Evolutionary conservation across 2,113 vertebrate genomes (phyloP).

Genomic region (Microcebus jonahi): DNA sequence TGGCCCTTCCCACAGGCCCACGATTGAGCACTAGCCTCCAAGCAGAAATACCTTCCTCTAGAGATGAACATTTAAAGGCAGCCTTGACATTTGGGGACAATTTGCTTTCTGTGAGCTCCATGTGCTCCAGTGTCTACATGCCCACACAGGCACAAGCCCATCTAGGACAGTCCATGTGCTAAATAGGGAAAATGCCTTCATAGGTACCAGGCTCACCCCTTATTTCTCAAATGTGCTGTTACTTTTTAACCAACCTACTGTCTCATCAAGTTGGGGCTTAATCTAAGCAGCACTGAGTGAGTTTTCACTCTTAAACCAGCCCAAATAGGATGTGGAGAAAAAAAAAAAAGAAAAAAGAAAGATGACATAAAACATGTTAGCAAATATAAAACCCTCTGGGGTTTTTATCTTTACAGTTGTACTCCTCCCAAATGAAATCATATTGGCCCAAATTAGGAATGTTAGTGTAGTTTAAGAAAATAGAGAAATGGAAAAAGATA

Average conservation of each 20-base stretch:
- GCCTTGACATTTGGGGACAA: neutral
- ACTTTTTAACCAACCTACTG: neutral
- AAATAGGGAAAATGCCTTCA: neutral
- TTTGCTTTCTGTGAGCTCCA: neutral
- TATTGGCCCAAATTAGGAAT: constrained; percentile 63
- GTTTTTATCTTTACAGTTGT: constrained; percentile 61
- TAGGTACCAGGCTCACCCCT: accelerated
- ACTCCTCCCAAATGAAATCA: constrained; percentile 77
- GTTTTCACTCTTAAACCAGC: neutral
- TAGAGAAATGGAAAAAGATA: constrained; percentile 40
- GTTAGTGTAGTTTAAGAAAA: constrained; percentile 67
- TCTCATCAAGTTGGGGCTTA: neutral
- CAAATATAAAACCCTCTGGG: constrained; percentile 57
- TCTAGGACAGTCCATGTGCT: no score
- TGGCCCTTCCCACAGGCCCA: no score
- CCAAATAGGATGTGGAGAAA: neutral
- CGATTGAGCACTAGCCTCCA: neutral
- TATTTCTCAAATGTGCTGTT: neutral
- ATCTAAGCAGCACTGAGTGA: neutral
- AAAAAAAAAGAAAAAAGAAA: neutral
- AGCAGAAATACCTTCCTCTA: neutral
- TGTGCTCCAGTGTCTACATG: accelerated
- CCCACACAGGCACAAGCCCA: neutral
- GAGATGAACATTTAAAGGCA: neutral
- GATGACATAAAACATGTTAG: constrained; percentile 59